Evolutionary conservation across 2,888 invertebrate species (phyloP), one percentile per base, ranked within the genome.

Genomic region (Ennomos quercinarius): DNA sequence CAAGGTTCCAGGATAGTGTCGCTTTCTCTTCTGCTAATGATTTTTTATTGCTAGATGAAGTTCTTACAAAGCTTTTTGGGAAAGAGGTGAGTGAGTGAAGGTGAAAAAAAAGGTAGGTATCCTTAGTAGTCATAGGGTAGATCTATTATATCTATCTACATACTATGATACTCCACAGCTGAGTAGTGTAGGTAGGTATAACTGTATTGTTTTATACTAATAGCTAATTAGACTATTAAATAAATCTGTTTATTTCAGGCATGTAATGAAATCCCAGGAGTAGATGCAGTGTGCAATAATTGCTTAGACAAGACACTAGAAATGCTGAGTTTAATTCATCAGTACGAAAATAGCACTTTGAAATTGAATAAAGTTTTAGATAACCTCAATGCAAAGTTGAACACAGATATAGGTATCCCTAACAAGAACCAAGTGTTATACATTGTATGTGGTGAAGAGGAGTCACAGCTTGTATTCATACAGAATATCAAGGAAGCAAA

Each of bases 271-370:
- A 76, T 89, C 35, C 72, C 81, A 27, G 89, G 89, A 0, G 67
- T 90, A 40, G 86, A 91, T 66, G 86, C 83, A 38, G 78, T 89
- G 1, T 91, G 91, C 60, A 72, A 76, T 27, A 67, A 76, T 35
- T 91, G 91, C 65, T 78, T 80, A 0, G 74, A 84, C 10, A 79
- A 77, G 66, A 72, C 77, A 10, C 49, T 87, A 1, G 72, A 81
- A 48, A 72, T 76, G 2, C 40, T 71, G 1, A 79, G 71, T 49
- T 88, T 91, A 50, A 64, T 89, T 8, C 63, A 83, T 43, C 72
- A 63, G 36, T 88, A 82, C 63, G 71, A 78, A 59, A 70, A 65
- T 9, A 78, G 86, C 0, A 78, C 78, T n/a, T 49, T 68, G 50
- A 53, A 78, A 40, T 65, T 91, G n/a, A 66, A 82, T 42, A 77